Evolutionary conservation across 2,888 invertebrate genomes (phyloP).

Genomic region (Eudasyphora cyanicolor): DNA sequence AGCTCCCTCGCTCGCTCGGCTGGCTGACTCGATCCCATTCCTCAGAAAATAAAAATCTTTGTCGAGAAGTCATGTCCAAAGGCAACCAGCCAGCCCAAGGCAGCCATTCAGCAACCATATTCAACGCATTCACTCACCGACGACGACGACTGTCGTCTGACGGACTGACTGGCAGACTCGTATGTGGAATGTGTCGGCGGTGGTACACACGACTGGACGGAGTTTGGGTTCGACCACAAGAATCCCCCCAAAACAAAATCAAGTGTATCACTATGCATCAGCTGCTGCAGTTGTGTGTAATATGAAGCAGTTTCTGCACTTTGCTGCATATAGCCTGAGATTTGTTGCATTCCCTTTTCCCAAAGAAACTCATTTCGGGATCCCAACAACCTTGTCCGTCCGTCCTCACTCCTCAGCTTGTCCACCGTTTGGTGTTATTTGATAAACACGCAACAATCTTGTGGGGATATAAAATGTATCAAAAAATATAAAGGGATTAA

Average conservation of each 20-base stretch:
- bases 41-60: constrained; percentile 36
- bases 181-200: constrained; percentile 7
- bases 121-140: constrained; percentile 4
- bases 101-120: constrained; percentile 15
- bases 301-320: constrained; percentile 1
- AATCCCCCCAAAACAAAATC: constrained; percentile 32
- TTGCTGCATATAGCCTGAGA: constrained; percentile 12
- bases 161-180: constrained; percentile 24
- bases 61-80: constrained; percentile 50
- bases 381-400: background rate
- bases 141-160: background rate
- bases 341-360: constrained; percentile 22
- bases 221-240: constrained; percentile 1
- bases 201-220: background rate
- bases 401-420: background rate
- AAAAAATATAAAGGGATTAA: constrained; percentile 6
- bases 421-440: background rate
- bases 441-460: constrained; percentile 19
- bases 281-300: background rate
- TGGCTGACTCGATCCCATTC: no score
- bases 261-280: constrained; percentile 38
- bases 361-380: background rate
- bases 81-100: background rate
- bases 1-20: constrained; percentile 6
- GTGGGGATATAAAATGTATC: constrained; percentile 12